Evolutionary conservation across 2,113 vertebrate species (phyloP), one percentile per base, ranked within the genome.

Genomic region (Cettia cetti): DNA sequence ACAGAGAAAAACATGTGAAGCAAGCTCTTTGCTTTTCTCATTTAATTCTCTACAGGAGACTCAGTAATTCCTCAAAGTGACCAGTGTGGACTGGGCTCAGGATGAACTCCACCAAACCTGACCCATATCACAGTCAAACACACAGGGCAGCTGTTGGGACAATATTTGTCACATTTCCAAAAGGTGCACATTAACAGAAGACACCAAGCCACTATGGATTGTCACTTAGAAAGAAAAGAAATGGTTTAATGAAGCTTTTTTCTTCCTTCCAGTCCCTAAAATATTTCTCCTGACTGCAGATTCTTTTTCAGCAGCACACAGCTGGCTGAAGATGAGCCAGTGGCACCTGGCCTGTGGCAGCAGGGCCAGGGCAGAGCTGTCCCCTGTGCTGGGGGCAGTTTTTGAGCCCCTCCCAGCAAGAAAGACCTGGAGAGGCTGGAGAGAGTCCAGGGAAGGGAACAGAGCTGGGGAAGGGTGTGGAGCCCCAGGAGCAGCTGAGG

Each of bases 401-500:
- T 42, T 42, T 42, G 40, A 42, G 56, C 21, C 16, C 3, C 14
- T 56, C 49, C 1, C 20, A 40, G 2, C 1, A 39, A 5, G 17
- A 57, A 39, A 5, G 17, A 57, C 3, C 3, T 4, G 10, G 59
- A 81, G 11, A 42, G 42, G 42, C 37, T 88, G 68, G 42, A 50
- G 35, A 2, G 5, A 5, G 6, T 6, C 13, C 74, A 63, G 64
- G 10, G 22, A 52, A 60, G 33, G 37, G 37, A 68, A 37, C 0
- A 0, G 63, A 52, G 22, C 11, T 68, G 26, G 52, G 49, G 18
- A 78, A 53, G 33, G 72, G 18, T 0, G 11, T 77, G 72, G 53
- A 78, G 45, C 39, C 0, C 15, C 37, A 70, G 66, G 80, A 82
- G 16, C 0, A 0, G 47, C 84, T 61, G 54, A 61, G 23, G 47